These are phyloP conservation scores for Euproctis similis DNA, from an alignment of 2,888 invertebrate genomes.

Conservation along the genomic window DNA sequence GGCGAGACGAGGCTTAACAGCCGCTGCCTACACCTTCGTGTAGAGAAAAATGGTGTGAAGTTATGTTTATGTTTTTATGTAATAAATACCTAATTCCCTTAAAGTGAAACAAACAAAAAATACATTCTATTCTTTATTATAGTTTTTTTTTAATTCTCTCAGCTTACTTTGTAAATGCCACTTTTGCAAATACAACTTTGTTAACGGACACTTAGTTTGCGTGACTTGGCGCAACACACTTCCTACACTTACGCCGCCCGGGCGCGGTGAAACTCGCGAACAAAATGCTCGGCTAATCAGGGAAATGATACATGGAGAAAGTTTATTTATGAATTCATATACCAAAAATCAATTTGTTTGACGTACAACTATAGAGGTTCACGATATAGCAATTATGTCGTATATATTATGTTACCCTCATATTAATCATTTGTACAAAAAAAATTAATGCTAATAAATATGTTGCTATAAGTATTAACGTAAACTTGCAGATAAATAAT, in stretches of 20 bases:
- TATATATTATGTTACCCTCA: neutral
- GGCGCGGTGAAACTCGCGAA: slow-evolving; percentile 62
- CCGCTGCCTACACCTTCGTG: too few relatives aligned
- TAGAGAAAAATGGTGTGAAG: too few relatives aligned
- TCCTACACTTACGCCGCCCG: slow-evolving; percentile 42
- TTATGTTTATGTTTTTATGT: too few relatives aligned
- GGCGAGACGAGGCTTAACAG: too few relatives aligned
- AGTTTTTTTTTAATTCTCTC: too few relatives aligned
- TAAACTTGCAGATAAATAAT: too few relatives aligned
- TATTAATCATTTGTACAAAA: neutral
- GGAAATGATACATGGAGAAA: slow-evolving; percentile 62
- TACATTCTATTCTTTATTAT: too few relatives aligned
- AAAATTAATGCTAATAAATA: too few relatives aligned
- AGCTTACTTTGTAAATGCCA: too few relatives aligned
- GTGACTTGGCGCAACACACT: slow-evolving; percentile 39
- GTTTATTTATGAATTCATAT: slow-evolving; percentile 67
- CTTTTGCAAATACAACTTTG: neutral
- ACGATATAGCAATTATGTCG: slow-evolving; percentile 1
- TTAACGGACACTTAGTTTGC: slow-evolving; percentile 36
- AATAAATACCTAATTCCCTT: too few relatives aligned
- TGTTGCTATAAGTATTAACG: too few relatives aligned
- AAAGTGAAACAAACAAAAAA: too few relatives aligned
- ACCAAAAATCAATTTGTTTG: slow-evolving; percentile 41
- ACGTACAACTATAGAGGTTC: slow-evolving; percentile 1
- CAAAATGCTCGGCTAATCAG: slow-evolving; percentile 47